Base-by-base conservation (phyloP, 2,113 vertebrate genomes). In the Noctilio leporinus region DNA sequence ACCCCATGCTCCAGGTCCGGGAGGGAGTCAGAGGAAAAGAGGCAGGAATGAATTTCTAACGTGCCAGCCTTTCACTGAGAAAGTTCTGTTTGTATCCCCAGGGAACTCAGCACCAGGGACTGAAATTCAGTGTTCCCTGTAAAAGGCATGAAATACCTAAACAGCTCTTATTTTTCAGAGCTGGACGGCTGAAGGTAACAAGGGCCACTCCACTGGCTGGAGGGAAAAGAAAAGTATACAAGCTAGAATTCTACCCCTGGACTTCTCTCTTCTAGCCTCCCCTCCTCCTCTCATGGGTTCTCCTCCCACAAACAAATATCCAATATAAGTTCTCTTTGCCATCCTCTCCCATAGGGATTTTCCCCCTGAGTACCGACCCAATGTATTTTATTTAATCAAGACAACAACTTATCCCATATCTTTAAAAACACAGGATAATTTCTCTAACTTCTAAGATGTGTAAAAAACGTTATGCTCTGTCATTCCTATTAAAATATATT, bases 81-180 rank as follows among this genome's bases (percentile, higher is more conserved):
- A 96, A 96, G 86, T 83, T 95, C 93, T 93, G 62, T 81, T 93
- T 89, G 70, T 78, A 38, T 96, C 77, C 80, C 83, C 53, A 67
- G 91, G 89, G 94, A 94, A 86, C 76, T 83, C 88, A 65, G 87
- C 89, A 82, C 93, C 51, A 85, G 90, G 91, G 84, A 92, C 76
- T 95, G 72, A 95, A 80, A 95, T 94, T 94, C 95, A 93, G 49
- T 82, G 92, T 93, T 93, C 77, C 89, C 67, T 94, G 45, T 86
- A 86, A 97, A 94, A 2, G 64, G 85, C 26, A 51, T 90, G 95
- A 92, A 96, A 76, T 92, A 92, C 81, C 87, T 95, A 94, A 95
- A 81, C 5, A 57, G 88, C 64, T 96, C 95, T 93, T 77, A 78
- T 88, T 88, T 95, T 87, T 90, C 64, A 14, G 40, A 86, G 84